These are phyloP conservation scores for Grapholita molesta DNA, from an alignment of 1,140 invertebrate genomes.

Conservation along the genomic window DNA sequence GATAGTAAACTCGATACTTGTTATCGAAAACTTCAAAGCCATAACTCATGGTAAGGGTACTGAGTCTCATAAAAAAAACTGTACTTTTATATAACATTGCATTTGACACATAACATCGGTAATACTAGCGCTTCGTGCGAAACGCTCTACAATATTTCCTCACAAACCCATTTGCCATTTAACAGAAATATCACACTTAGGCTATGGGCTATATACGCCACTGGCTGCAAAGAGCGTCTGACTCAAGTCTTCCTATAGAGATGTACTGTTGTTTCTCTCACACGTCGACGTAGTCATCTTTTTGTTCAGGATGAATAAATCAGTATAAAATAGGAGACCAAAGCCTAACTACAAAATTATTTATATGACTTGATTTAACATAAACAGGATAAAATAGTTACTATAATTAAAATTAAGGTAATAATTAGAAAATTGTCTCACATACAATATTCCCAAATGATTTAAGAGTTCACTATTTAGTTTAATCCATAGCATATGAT, in stretches of 20 bases:
- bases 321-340: too few relatives aligned
- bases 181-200: neutral
- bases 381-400: neutral
- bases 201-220: too few relatives aligned
- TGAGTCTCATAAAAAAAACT: neutral
- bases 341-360: neutral
- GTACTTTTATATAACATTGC: constrained; percentile 53
- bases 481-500: too few relatives aligned
- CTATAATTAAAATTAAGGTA: neutral
- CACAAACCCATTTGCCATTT: constrained; percentile 6
- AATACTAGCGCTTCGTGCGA: neutral
- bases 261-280: too few relatives aligned
- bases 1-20: too few relatives aligned
- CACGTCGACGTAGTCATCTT: too few relatives aligned
- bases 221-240: too few relatives aligned
- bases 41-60: neutral
- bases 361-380: neutral
- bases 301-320: too few relatives aligned
- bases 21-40: neutral
- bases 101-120: constrained; percentile 28
- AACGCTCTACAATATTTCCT: neutral
- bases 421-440: neutral
- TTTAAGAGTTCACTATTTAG: neutral
- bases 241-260: too few relatives aligned
- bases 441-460: neutral